Conservation (phyloP, 1,140 invertebrate species). For the Coenobita brevimanus region DNA sequence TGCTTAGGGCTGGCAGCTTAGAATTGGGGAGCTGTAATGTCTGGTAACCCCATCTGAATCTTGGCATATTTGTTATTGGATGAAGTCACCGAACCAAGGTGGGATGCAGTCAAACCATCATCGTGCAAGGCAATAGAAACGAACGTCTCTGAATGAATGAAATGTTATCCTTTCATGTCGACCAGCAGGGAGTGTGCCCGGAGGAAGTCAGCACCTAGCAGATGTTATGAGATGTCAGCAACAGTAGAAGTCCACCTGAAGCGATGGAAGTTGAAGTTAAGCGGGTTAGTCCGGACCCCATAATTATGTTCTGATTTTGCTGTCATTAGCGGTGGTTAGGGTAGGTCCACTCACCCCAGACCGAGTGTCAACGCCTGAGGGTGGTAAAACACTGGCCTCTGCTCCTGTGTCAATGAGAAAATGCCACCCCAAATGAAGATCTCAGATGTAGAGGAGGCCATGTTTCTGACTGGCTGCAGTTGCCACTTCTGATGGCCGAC, state of each 20-base stretch:
- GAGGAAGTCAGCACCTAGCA: conserved; percentile 54
- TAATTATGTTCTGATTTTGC: conserved; percentile 2
- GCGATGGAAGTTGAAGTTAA: conserved; percentile 21
- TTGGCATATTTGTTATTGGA: conserved; percentile 12
- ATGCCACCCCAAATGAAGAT: too few relatives aligned
- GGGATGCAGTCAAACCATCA: background rate
- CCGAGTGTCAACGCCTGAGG: too few relatives aligned
- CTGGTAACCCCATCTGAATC: background rate
- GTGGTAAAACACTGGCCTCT: too few relatives aligned
- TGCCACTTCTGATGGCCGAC: background rate
- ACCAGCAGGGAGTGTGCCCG: conserved; percentile 1
- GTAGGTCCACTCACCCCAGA: too few relatives aligned
- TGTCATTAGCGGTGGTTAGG: conserved; percentile 24
- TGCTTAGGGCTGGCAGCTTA: too few relatives aligned
- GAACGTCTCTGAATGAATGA: background rate
- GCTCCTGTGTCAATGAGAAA: too few relatives aligned
- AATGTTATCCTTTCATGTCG: conserved; percentile 8
- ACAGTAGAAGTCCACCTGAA: conserved; percentile 45
- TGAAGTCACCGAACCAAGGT: background rate
- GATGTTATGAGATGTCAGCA: conserved; percentile 48
- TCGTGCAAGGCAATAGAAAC: background rate
- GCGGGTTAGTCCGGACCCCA: background rate
- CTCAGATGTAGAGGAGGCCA: too few relatives aligned
- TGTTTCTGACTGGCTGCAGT: conserved; percentile 3
- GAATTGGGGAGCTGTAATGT: background rate